Conservation (phyloP, 2,888 invertebrate species). For the Cremastinae sp. region DNA sequence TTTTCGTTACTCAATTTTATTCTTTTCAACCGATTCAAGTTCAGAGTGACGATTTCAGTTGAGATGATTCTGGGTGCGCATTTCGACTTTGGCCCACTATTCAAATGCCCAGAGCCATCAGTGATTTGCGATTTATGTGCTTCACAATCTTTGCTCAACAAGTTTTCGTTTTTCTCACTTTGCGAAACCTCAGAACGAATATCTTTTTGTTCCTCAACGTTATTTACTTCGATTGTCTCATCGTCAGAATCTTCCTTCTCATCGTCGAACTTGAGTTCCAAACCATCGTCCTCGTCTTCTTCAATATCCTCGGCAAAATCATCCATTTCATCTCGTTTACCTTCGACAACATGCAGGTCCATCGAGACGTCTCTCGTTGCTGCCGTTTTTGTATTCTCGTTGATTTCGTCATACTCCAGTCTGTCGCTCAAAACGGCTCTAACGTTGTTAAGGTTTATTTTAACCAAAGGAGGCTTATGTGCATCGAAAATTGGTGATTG, state of each 20-base stretch:
- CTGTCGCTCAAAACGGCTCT: slow-evolving; percentile 37
- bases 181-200: slow-evolving; percentile 66
- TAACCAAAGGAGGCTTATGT: slow-evolving; percentile 41
- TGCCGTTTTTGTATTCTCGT: not conserved
- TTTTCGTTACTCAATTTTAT: slow-evolving; percentile 15
- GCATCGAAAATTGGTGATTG: slow-evolving; percentile 18
- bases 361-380: not conserved
- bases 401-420: not conserved
- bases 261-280: slow-evolving; percentile 54
- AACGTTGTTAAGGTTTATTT: slow-evolving; percentile 52
- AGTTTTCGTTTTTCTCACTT: not conserved
- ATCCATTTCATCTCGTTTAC: not conserved
- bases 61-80: slow-evolving; percentile 71
- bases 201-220: slow-evolving; percentile 60
- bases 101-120: too few relatives aligned
- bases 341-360: not conserved
- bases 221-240: slow-evolving; percentile 24
- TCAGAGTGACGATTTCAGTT: slow-evolving; percentile 69
- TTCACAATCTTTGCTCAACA: too few relatives aligned
- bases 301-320: slow-evolving; percentile 21
- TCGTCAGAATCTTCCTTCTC: slow-evolving; percentile 41
- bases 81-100: too few relatives aligned
- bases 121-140: too few relatives aligned
- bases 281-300: slow-evolving; percentile 52
- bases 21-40: slow-evolving; percentile 27